Conservation (phyloP, 37 sponge, comb jelly and placozoan species). For the Diacarnus erythraeanus region DNA sequence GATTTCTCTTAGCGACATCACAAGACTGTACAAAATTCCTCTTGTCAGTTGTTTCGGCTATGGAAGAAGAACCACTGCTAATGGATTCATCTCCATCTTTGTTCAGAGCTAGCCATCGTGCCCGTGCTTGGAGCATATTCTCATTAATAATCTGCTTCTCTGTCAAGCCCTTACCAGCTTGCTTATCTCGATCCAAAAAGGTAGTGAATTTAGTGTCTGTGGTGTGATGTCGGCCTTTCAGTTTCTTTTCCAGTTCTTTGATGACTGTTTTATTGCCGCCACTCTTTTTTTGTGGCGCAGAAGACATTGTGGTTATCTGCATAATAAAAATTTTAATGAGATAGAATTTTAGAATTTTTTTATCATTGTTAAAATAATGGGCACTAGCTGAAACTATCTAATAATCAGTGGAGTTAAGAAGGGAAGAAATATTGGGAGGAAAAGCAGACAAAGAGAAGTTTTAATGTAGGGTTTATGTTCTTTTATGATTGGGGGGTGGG, state of each 20-base stretch:
- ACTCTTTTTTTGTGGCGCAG: background rate
- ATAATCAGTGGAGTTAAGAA: no score
- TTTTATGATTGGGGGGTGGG: no score
- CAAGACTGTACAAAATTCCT: background rate
- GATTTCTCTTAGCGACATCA: background rate
- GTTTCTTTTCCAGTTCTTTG: conserved; percentile 12
- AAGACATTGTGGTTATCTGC: no score
- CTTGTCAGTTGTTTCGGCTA: background rate
- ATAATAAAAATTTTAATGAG: no score
- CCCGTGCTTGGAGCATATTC: conserved; percentile 6
- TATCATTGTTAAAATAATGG: no score
- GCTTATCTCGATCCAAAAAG: background rate
- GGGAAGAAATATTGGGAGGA: no score
- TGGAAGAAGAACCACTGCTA: background rate
- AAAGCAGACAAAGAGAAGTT: no score
- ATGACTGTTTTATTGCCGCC: background rate
- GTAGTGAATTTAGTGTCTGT: background rate
- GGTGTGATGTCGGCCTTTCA: background rate
- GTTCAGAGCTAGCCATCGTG: background rate
- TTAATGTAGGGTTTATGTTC: no score
- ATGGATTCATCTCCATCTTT: background rate
- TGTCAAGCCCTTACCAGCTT: background rate
- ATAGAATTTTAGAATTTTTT: no score
- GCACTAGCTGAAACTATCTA: no score
- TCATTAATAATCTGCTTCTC: conserved; percentile 8